Percentiles rank a stretch among this genome's conserved stretches.
These are phyloP conservation scores for Oscheius sp. DNA, from an alignment of 2,888 invertebrate genomes.

Conservation along the genomic window DNA sequence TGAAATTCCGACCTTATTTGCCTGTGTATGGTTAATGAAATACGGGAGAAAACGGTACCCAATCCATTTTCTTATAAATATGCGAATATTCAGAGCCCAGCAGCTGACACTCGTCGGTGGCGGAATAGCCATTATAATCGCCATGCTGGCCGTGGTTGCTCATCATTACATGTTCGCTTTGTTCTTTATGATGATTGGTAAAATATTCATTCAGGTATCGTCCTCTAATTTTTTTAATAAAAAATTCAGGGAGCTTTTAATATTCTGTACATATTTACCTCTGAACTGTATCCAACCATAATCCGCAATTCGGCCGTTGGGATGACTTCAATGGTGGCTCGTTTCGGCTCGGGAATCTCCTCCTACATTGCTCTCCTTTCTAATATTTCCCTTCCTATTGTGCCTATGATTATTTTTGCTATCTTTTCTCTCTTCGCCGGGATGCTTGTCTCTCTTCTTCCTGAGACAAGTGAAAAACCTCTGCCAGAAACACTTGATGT, in stretches of 20 bases:
- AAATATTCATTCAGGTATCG: slow-evolving; percentile 68
- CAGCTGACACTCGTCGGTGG: slow-evolving; percentile 69
- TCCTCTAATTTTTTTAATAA: not conserved
- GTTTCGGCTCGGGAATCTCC: slow-evolving; percentile 72
- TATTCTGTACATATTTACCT: slow-evolving; percentile 73
- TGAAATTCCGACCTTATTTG: slow-evolving; percentile 72
- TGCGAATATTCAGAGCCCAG: slow-evolving; percentile 59
- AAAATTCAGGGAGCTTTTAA: slow-evolving; percentile 67
- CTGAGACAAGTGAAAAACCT: slow-evolving; percentile 72
- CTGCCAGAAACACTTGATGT: slow-evolving; percentile 71
- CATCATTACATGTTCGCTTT: slow-evolving; percentile 65
- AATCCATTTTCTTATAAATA: not conserved
- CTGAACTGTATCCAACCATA: slow-evolving; percentile 73
- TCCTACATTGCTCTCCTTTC: slow-evolving; percentile 72
- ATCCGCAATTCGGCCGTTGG: slow-evolving; percentile 71
- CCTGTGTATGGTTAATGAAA: slow-evolving; percentile 70
- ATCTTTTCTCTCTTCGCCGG: slow-evolving; percentile 72
- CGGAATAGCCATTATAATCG: slow-evolving; percentile 68
- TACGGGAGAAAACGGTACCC: slow-evolving; percentile 65
- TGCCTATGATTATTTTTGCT: slow-evolving; percentile 73
- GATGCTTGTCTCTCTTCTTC: slow-evolving; percentile 69
- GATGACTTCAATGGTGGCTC: slow-evolving; percentile 68
- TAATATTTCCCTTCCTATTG: slow-evolving; percentile 71
- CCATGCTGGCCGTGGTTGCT: slow-evolving; percentile 63
- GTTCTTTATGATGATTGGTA: slow-evolving; percentile 70